Conservation (phyloP, 2,797 vertebrate species). For the Pterois miles region DNA sequence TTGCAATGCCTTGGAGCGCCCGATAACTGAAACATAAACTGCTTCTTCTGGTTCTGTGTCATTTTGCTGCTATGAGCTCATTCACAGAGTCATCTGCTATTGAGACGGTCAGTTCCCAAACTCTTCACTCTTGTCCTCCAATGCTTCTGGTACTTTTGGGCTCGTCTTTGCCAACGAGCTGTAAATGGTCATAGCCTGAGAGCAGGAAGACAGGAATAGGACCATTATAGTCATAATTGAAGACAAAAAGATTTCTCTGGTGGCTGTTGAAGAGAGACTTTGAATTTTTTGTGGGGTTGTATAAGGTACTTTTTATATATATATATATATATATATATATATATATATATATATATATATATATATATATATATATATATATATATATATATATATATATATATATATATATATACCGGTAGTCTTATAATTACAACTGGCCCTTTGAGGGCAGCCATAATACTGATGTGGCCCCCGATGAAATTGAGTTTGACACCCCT, state of each 20-base stretch:
- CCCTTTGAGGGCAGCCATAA: too few species aligned
- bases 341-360: too few species aligned
- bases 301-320: too few species aligned
- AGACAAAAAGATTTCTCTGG: neutral
- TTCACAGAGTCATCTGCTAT: slow-evolving; percentile 36
- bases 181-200: slow-evolving; percentile 80
- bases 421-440: too few species aligned
- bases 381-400: too few species aligned
- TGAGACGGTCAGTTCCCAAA: slow-evolving; percentile 1
- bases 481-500: too few species aligned
- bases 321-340: too few species aligned
- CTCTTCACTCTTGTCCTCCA: slow-evolving; percentile 33
- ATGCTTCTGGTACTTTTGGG: neutral
- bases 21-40: slow-evolving; percentile 5
- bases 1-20: neutral
- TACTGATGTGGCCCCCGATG: too few species aligned
- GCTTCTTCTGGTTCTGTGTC: slow-evolving; percentile 17
- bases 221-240: neutral
- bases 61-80: slow-evolving; percentile 32
- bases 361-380: too few species aligned
- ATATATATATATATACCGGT: too few species aligned
- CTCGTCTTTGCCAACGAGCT: slow-evolving; percentile 65
- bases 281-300: too few species aligned
- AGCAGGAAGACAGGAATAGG: neutral
- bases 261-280: too few species aligned